Conservation (phyloP, 2,113 vertebrate species). For the Casuarius casuarius region DNA sequence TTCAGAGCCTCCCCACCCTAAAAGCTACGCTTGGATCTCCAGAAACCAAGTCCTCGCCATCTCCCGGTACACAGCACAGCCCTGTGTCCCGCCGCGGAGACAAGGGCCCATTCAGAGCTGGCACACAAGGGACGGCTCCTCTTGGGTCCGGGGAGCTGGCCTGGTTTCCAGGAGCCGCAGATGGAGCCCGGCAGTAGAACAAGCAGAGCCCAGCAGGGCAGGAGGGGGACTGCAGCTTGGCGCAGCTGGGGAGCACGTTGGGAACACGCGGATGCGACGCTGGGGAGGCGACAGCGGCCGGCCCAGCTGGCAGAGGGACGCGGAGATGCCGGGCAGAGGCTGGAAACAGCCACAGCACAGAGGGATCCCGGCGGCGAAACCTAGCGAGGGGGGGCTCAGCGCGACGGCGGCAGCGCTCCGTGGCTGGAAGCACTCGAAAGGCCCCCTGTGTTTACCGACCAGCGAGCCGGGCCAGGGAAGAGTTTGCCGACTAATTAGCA, state of each 20-base stretch:
- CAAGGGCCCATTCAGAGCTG: constrained; percentile 42
- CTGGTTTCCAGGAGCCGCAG: constrained; percentile 39
- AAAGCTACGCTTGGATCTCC: neutral
- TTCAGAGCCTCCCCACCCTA: neutral
- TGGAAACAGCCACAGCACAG: neutral
- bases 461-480: neutral
- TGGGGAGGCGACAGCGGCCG: neutral
- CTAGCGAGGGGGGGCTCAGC: neutral
- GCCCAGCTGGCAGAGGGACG: neutral
- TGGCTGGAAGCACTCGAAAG: neutral
- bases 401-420: rapidly evolving
- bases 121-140: neutral
- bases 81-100: neutral
- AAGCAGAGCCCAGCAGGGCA: neutral
- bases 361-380: neutral
- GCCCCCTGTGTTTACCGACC: neutral
- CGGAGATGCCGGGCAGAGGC: neutral
- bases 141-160: constrained; percentile 31
- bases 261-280: neutral
- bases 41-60: neutral
- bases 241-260: neutral
- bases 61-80: neutral
- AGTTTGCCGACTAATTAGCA: constrained; percentile 9
- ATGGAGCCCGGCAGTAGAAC: constrained; percentile 3
- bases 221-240: neutral